A percentile compares a stretch with the other conserved stretches of the same genome.
Conservation (phyloP, 2,113 vertebrate species). For the Sigmodon hispidus region DNA sequence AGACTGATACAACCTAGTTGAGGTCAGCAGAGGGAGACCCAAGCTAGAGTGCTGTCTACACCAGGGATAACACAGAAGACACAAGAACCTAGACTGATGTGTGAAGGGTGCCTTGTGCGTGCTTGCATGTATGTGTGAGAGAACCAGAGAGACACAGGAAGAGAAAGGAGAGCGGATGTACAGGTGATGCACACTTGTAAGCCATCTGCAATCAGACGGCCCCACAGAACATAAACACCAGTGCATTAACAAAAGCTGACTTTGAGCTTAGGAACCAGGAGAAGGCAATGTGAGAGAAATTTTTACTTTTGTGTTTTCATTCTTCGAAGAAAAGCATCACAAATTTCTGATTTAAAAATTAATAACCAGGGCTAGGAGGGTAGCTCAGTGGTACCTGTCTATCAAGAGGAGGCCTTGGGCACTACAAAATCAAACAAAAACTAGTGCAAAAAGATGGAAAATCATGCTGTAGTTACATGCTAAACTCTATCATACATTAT, state of each 20-base stretch:
- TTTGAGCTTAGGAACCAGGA: neutral
- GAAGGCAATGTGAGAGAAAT: neutral
- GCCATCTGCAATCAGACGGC: neutral
- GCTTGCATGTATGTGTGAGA: neutral
- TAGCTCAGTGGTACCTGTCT: neutral
- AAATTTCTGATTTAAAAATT: neutral
- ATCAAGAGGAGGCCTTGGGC: neutral
- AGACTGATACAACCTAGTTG: neutral
- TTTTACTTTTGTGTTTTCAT: conserved; percentile 6
- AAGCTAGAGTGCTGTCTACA: neutral
- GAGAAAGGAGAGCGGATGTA: neutral
- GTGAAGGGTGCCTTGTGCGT: neutral
- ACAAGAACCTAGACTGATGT: neutral
- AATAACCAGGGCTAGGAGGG: neutral
- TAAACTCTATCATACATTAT: neutral
- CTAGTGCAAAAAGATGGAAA: neutral
- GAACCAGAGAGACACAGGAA: neutral
- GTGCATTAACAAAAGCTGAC: neutral
- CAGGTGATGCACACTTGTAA: no score
- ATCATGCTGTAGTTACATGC: neutral
- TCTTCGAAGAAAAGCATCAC: conserved; percentile 21
- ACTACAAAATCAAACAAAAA: neutral
- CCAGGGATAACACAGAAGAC: neutral
- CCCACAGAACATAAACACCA: neutral
- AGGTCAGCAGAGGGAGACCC: neutral